Evolutionary conservation across 2,113 vertebrate genomes (phyloP).

Genomic region (Rhipidura dahli): DNA sequence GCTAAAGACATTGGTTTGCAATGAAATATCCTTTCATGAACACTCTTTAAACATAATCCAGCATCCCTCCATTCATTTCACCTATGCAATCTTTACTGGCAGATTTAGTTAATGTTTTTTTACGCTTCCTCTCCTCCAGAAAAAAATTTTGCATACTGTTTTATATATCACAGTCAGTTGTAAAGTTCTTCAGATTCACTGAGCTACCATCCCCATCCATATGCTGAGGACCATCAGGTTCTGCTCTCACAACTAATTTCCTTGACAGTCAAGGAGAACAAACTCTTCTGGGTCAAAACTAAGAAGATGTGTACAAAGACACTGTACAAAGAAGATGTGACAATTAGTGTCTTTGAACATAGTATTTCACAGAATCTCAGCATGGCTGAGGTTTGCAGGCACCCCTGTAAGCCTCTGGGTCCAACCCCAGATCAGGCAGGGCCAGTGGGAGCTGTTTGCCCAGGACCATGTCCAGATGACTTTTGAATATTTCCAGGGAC

Average conservation of each 20-base stretch:
- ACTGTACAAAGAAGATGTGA: neutral
- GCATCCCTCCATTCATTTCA: neutral
- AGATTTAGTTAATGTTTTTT: neutral
- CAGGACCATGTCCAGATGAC: neutral
- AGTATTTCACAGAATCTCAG: neutral
- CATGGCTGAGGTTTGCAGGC: neutral
- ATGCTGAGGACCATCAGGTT: neutral
- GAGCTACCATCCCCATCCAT: neutral
- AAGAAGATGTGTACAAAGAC: too few species aligned
- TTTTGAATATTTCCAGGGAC: neutral
- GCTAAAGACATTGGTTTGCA: neutral
- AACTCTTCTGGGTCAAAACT: neutral
- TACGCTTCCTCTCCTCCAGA: neutral
- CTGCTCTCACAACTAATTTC: neutral
- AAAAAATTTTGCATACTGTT: neutral
- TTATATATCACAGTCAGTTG: neutral
- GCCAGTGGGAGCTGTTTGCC: neutral
- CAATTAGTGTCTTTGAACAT: neutral
- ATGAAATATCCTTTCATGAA: neutral
- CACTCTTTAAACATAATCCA: neutral
- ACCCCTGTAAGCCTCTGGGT: neutral
- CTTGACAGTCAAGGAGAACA: neutral
- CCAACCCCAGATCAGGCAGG: neutral
- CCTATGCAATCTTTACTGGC: neutral
- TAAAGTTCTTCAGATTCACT: neutral